These are phyloP conservation scores for Campoplex nolae DNA, from an alignment of 2,888 invertebrate species.

Conservation along the genomic window DNA sequence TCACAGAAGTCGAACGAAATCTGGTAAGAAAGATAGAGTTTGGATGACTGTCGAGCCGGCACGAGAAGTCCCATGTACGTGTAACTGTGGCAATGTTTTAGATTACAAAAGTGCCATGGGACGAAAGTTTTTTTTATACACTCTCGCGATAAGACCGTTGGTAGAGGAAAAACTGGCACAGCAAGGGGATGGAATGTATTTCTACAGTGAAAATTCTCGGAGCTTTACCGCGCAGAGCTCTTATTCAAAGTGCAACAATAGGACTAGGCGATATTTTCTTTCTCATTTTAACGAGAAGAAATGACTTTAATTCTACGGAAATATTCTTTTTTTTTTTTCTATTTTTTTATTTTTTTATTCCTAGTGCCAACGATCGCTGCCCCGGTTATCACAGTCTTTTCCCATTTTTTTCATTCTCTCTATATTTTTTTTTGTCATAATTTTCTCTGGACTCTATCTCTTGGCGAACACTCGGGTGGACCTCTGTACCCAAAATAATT, in stretches of 20 bases:
- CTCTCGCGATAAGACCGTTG: constrained; percentile 61
- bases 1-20: not conserved
- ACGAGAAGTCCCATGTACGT: constrained; percentile 18
- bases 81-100: constrained; percentile 59
- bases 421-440: not conserved
- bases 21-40: not conserved
- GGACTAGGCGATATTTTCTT: constrained; percentile 57
- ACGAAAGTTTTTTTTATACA: constrained; percentile 54
- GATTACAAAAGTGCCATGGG: constrained; percentile 64
- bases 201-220: constrained; percentile 27
- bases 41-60: not conserved
- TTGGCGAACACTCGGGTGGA: constrained; percentile 15
- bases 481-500: constrained; percentile 38
- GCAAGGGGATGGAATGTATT: constrained; percentile 33
- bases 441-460: not conserved
- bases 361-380: constrained; percentile 2
- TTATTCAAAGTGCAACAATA: constrained; percentile 67
- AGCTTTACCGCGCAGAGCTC: constrained; percentile 48
- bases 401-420: not conserved
- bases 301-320: constrained; percentile 57
- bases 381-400: not conserved
- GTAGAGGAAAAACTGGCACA: constrained; percentile 28
- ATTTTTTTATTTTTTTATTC: not conserved
- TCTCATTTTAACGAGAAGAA: constrained; percentile 65
- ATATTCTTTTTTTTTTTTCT: constrained; percentile 25